Evolutionary conservation across 2,797 vertebrate species (phyloP), one percentile per base, ranked within the genome.

Genomic region (Pangasius krempfi): DNA sequence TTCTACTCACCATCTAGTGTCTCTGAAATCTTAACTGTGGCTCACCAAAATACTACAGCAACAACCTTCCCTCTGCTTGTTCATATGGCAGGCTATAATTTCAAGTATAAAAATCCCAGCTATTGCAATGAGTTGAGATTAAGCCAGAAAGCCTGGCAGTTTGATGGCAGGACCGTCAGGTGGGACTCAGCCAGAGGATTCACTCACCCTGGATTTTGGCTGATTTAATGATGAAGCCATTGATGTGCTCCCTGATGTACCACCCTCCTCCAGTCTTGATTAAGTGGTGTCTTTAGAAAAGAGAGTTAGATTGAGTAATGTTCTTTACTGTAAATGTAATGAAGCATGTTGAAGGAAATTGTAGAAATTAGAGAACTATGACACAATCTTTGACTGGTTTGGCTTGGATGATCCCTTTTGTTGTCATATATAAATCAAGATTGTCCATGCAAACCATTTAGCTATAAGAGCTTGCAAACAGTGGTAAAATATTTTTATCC

Each of bases 211-310:
- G 76, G 66, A 89, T 73, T 90, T 66, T 76, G 90, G 93, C 93
- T 95, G 93, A 90, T 95, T 87, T 72, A 93, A 91, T 87, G 79
- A 94, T 95, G 93, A 94, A 84, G 84, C 89, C 79, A 86, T 93
- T 25, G 18, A 80, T 58, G 27, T 44, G 78, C 85, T 60, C 52
- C 89, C 90, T 37, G 79, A 87, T 86, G 90, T 91, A 89, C 90
- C 91, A 93, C 91, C 91, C 37, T 8, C 58, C 89, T 92, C 94
- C 94, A 93, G 92, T 56, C 9, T 88, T 94, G 94, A 95, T 95
- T 93, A 95, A 95, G 91, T 93, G 92, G 91, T 92, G 92, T 92
- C 85, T 92, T 92, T 90, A 93, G 91, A 92, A 93, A 78, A 86
- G 83, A n/a, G 54, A 22, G 40, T 80, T 33, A 76, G 89, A 90